Conservation (phyloP, 2,797 vertebrate species). For the Helarctos malayanus region DNA sequence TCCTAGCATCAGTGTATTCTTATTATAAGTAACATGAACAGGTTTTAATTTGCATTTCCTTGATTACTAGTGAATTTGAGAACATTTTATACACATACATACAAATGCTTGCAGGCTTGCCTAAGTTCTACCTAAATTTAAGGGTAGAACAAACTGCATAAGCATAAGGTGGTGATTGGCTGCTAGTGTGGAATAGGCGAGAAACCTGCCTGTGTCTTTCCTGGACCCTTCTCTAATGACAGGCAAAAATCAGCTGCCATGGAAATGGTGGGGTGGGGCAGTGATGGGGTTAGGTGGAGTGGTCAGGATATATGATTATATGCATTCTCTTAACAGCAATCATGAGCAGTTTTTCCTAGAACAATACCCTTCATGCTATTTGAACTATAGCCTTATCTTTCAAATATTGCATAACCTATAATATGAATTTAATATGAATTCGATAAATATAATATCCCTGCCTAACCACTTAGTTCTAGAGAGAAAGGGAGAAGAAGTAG, state of each 20-base stretch:
- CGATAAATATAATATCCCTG: neutral
- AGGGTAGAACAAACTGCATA: neutral
- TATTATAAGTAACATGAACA: neutral
- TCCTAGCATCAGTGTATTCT: neutral
- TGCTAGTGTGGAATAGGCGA: neutral
- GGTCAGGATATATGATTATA: neutral
- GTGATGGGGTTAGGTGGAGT: too few species aligned
- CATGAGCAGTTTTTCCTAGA: neutral
- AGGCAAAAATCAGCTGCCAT: neutral
- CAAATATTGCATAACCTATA: neutral
- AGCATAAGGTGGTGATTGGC: neutral
- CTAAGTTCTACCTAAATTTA: neutral
- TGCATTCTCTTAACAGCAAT: neutral
- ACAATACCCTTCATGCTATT: neutral
- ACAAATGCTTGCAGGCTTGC: neutral
- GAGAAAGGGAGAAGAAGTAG: neutral
- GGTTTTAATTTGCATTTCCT: conserved; percentile 16
- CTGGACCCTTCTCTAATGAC: neutral
- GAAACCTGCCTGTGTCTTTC: neutral
- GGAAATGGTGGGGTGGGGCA: neutral
- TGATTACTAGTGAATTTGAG: neutral
- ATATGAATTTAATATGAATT: neutral
- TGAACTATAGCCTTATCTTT: neutral
- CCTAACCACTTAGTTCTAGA: neutral
- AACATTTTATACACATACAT: neutral